A percentile compares a stretch with the other conserved stretches of the same genome.
phyloP scores from a whole-genome alignment of 2,113 vertebrate genomes.

The Lamprologus ornatipinnis region DNA sequence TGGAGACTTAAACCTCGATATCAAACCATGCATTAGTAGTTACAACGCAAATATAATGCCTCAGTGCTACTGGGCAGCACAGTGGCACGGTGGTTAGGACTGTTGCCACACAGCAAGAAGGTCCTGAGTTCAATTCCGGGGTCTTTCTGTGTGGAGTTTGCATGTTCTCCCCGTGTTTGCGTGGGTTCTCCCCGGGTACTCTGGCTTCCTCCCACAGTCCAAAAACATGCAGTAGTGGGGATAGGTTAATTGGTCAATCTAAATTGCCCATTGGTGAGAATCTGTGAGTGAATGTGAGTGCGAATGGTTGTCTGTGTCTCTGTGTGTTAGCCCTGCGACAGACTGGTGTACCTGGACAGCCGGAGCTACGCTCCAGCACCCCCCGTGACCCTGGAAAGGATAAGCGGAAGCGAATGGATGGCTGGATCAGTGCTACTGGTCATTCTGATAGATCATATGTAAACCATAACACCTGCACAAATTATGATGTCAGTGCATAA shows the following conservation, averaged over 20 bases:
- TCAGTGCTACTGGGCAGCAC: not conserved
- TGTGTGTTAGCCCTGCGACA: not conserved
- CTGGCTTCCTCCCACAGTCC: not conserved
- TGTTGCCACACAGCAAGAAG: not conserved
- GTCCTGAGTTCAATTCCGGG: not conserved
- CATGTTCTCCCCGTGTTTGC: not conserved
- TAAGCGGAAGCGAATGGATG: not conserved
- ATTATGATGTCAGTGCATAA: not conserved
- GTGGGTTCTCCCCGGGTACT: not conserved
- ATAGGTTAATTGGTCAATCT: not conserved
- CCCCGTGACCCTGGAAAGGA: not conserved
- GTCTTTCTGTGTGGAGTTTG: accelerated
- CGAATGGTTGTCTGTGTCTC: not conserved
- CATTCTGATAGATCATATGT: not conserved
- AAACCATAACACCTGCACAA: not conserved
- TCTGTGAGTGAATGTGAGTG: not conserved
- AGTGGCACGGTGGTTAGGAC: not conserved
- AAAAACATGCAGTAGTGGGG: not conserved
- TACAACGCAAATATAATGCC: not conserved
- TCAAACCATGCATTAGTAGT: not conserved
- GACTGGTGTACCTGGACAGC: not conserved
- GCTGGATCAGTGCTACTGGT: not conserved
- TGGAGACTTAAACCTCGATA: not conserved
- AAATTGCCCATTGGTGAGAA: not conserved
- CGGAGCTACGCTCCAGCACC: accelerated